These are phyloP conservation scores for Corvus cornix DNA, from an alignment of 2,113 vertebrate species.

Conservation along the genomic window DNA sequence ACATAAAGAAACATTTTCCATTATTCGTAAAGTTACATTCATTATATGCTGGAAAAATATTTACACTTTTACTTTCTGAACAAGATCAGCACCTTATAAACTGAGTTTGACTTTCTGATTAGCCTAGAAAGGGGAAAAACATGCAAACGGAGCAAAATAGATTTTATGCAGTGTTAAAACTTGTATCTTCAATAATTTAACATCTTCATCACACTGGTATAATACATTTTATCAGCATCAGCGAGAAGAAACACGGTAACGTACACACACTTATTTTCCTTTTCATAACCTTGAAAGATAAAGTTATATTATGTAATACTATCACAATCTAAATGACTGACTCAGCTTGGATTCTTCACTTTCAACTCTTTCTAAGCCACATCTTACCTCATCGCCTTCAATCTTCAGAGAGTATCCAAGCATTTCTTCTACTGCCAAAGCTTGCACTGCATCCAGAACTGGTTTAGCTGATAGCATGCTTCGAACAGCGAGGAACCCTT, in stretches of 20 bases:
- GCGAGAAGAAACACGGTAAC: neutral
- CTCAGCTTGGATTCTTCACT: neutral
- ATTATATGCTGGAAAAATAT: neutral
- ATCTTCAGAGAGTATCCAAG: slow-evolving; percentile 36
- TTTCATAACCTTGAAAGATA: neutral
- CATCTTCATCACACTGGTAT: neutral
- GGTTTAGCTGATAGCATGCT: neutral
- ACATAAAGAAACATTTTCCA: neutral
- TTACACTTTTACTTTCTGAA: neutral
- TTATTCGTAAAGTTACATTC: neutral
- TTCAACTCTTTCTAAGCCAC: neutral
- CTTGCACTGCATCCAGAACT: neutral
- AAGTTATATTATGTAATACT: neutral
- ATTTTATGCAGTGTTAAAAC: neutral
- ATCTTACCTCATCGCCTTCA: slow-evolving; percentile 61
- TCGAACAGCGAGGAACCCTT: neutral
- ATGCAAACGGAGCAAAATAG: neutral
- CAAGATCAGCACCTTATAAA: neutral
- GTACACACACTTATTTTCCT: neutral
- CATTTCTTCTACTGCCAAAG: slow-evolving; percentile 56
- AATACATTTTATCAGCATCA: neutral
- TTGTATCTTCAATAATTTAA: neutral
- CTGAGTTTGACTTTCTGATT: neutral
- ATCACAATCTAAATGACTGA: neutral
- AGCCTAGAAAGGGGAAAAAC: neutral